phyloP scores from a whole-genome alignment of 2,797 vertebrate species.

The Hippoglossus hippoglossus region DNA sequence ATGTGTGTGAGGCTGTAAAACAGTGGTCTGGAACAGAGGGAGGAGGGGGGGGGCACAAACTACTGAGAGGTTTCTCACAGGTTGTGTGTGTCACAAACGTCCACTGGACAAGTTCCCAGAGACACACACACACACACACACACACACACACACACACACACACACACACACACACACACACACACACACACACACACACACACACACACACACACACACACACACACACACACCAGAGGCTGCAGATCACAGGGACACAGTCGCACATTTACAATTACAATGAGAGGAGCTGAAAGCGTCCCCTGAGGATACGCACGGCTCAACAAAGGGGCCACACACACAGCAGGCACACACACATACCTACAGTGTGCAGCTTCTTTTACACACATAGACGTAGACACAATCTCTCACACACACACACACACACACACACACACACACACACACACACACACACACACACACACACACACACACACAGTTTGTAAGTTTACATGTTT shows the following conservation, averaged over 20 bases:
- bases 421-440: slow-evolving; percentile 25
- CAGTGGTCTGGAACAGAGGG: slow-evolving; percentile 18
- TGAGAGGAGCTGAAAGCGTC: slow-evolving; percentile 62
- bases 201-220: too few relatives aligned
- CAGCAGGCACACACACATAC: slow-evolving; percentile 31
- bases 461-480: slow-evolving; percentile 19
- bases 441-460: slow-evolving; percentile 21
- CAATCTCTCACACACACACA: slow-evolving; percentile 18
- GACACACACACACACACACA: too few relatives aligned
- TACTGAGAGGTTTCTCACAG: slow-evolving; percentile 76
- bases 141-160: too few relatives aligned
- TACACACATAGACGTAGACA: slow-evolving; percentile 23
- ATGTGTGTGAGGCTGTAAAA: slow-evolving; percentile 67
- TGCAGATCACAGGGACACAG: slow-evolving; percentile 56
- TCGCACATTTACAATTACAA: slow-evolving; percentile 75
- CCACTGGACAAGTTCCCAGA: slow-evolving; percentile 41
- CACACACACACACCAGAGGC: not conserved
- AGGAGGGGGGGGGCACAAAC: slow-evolving; percentile 8
- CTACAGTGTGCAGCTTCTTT: slow-evolving; percentile 16
- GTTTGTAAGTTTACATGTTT: slow-evolving; percentile 3
- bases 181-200: too few relatives aligned
- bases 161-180: too few relatives aligned
- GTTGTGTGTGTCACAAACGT: slow-evolving; percentile 65
- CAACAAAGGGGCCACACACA: slow-evolving; percentile 63
- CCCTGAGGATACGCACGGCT: slow-evolving; percentile 59